These are phyloP conservation scores for Amorpha juglandis DNA, from an alignment of 2,888 invertebrate species.

Conservation along the genomic window DNA sequence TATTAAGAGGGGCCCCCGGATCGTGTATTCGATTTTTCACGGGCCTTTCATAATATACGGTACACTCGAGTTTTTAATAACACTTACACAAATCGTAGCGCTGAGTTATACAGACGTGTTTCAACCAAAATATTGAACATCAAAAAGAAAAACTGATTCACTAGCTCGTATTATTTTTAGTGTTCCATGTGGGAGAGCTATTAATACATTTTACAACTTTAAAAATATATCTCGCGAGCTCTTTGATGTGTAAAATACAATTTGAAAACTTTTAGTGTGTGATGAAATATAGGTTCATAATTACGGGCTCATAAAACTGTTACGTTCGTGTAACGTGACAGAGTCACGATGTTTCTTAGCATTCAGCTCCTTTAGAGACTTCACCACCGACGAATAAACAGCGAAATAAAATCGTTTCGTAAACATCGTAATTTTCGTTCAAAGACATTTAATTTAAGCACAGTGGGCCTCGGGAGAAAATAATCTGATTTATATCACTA, in stretches of 20 bases:
- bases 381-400: slow-evolving; percentile 41
- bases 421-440: slow-evolving; percentile 70
- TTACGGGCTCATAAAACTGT: slow-evolving; percentile 25
- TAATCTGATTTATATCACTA: slow-evolving; percentile 74
- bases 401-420: slow-evolving; percentile 52
- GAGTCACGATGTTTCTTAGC: slow-evolving; percentile 19
- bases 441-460: slow-evolving; percentile 68
- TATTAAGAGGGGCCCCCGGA: slow-evolving; percentile 13
- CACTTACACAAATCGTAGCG: slow-evolving; percentile 3
- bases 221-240: slow-evolving; percentile 24
- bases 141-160: slow-evolving; percentile 27
- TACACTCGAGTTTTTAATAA: slow-evolving; percentile 11
- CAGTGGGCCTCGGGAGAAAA: slow-evolving; percentile 55
- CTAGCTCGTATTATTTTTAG: slow-evolving; percentile 22
- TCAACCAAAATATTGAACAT: slow-evolving; percentile 23
- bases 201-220: slow-evolving; percentile 28
- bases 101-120: slow-evolving; percentile 12
- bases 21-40: slow-evolving; percentile 7
- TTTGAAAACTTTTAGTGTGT: slow-evolving; percentile 27
- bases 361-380: slow-evolving; percentile 29
- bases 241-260: slow-evolving; percentile 27
- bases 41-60: slow-evolving; percentile 19
- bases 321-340: slow-evolving; percentile 29
- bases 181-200: slow-evolving; percentile 26
- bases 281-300: slow-evolving; percentile 27